Evolutionary conservation across 2,888 invertebrate genomes (phyloP), one percentile per base, ranked within the genome.

Genomic region (Cactoblastis cactorum): DNA sequence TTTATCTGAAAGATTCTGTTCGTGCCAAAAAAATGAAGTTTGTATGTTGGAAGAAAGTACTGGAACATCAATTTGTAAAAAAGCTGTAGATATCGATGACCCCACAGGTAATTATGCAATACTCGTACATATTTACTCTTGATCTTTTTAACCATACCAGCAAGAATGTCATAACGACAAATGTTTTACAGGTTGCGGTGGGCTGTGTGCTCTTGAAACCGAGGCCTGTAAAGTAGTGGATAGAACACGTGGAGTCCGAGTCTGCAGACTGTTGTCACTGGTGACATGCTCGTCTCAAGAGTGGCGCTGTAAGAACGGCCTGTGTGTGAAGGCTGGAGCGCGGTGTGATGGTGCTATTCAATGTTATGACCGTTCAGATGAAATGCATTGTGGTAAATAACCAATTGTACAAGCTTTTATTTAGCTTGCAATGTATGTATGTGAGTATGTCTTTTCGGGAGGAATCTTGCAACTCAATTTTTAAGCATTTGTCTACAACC

Each of bases 331-430:
- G 0, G 76, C 83, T 33, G 84, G 82, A 22, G 92, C 93, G 52
- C 91, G 92, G 28, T 95, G 95, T 76, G 94, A 95, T 70, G 95
- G 95, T 11, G 85, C 91, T 50, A 90, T 94, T 65, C 93, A 95
- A 71, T 95, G 95, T 77, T 93, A 93, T 62, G 94, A 95, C 72
- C 91, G 92, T 71, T 92, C 93, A 14, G 95, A 95, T 76, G 95
- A 95, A 84, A 88, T 90, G 67, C 89, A 93, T 70, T 95, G 95
- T 72, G 92, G 95, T 95, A 84, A 88, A 87, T 74, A n/a, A n/a
- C 52, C 18, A 45, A 12, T 45, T 11, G 15, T 45, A 38, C 45
- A 11, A n/a, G n/a, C n/a, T n/a, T n/a, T n/a, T n/a, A n/a, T n/a
- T n/a, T n/a, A n/a, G n/a, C n/a, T n/a, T n/a, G n/a, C n/a, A n/a